Conservation (phyloP, 1,140 invertebrate genomes). For the Euwallacea fornicatus region DNA sequence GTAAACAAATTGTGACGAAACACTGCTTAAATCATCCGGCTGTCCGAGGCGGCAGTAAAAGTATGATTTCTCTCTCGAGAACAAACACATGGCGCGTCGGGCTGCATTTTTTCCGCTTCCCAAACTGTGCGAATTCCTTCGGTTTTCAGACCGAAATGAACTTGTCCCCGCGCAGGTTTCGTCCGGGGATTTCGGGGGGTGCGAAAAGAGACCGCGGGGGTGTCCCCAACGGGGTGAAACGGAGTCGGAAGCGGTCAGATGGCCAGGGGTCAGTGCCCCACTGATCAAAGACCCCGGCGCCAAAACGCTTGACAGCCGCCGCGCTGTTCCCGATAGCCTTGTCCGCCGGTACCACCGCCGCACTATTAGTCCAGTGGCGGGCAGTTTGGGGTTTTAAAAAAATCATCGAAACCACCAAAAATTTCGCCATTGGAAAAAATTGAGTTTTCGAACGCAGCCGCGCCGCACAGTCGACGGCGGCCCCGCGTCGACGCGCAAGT, state of each 20-base stretch:
- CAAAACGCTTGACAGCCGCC: conserved; percentile 49
- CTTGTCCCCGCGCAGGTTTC: not conserved
- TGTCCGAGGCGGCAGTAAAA: conserved; percentile 8
- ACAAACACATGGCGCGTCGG: conserved; percentile 29
- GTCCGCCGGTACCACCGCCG: conserved; percentile 9
- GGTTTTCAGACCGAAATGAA: not conserved
- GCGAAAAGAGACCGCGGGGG: not conserved
- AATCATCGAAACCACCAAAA: not conserved
- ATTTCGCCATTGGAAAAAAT: too few species aligned
- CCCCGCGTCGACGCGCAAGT: too few species aligned
- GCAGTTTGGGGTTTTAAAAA: conserved; percentile 3
- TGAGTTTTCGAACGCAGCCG: too few species aligned
- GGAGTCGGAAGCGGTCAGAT: conserved; percentile 37
- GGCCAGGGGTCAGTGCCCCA: conserved; percentile 48
- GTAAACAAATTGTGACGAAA: not conserved
- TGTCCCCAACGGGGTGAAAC: conserved; percentile 6
- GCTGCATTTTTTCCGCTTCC: conserved; percentile 22
- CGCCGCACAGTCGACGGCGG: too few species aligned
- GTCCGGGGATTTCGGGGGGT: not conserved
- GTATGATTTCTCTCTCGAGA: conserved; percentile 30
- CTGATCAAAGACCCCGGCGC: conserved; percentile 51
- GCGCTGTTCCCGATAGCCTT: conserved; percentile 23
- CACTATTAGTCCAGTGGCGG: not conserved
- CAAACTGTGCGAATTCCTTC: conserved; percentile 33
- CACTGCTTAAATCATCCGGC: conserved; percentile 16